Conservation (phyloP, 2,888 invertebrate species). For the Calameuta filiformis region DNA sequence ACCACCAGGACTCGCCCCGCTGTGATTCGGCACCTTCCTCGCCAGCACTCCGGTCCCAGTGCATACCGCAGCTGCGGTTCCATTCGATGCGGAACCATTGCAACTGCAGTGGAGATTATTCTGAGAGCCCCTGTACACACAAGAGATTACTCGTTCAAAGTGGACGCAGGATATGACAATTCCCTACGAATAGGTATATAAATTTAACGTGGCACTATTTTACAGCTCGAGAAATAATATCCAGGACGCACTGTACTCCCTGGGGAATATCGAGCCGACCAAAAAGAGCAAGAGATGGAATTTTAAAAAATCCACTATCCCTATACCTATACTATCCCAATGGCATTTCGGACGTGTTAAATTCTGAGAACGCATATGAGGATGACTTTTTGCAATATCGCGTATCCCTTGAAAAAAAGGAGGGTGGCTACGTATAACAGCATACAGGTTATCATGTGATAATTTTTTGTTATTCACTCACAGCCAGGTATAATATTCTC, state of each 20-base stretch:
- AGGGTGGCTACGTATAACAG: no score
- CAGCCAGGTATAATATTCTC: no score
- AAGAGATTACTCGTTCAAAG: slow-evolving; percentile 3
- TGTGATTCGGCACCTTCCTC: slow-evolving; percentile 79
- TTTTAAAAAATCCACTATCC: background rate
- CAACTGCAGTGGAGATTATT: slow-evolving; percentile 72
- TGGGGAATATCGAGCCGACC: background rate
- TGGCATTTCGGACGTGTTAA: no score
- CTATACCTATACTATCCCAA: background rate
- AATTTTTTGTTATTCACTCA: no score
- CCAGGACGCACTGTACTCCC: background rate
- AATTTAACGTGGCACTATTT: background rate
- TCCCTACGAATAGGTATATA: background rate
- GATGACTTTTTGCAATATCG: no score
- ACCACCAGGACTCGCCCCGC: slow-evolving; percentile 68
- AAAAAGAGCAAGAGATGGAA: background rate
- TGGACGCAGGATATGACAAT: background rate
- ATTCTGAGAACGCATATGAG: no score
- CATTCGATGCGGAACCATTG: slow-evolving; percentile 71
- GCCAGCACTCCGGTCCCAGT: slow-evolving; percentile 69
- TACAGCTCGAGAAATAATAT: background rate
- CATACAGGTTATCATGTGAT: no score
- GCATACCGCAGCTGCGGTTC: slow-evolving; percentile 55
- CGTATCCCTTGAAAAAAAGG: no score
- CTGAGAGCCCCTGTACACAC: slow-evolving; percentile 77